Evolutionary conservation across 2,888 invertebrate genomes (phyloP).

Genomic region (Patella ulyssiponensis): DNA sequence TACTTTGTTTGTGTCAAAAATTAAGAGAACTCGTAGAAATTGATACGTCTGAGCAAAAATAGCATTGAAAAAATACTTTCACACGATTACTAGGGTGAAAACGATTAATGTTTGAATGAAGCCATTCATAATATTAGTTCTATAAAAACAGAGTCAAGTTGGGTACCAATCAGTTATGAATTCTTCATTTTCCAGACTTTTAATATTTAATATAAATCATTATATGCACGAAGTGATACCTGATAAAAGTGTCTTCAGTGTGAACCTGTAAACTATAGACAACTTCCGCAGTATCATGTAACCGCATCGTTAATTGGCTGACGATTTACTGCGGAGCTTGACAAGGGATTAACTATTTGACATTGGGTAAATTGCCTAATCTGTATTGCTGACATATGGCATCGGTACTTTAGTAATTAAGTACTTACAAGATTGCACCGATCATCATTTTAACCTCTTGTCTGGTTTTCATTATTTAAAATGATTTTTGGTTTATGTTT

Average conservation of each 20-base stretch:
- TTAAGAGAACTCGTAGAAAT: too few relatives aligned
- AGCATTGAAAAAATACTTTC: too few relatives aligned
- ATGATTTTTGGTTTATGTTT: too few relatives aligned
- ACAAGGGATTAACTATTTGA: neutral
- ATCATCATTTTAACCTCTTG: too few relatives aligned
- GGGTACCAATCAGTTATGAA: neutral
- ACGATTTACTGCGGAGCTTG: constrained; percentile 4
- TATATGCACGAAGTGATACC: neutral
- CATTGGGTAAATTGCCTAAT: neutral
- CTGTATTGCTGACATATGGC: neutral
- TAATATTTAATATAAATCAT: neutral
- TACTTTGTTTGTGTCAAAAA: too few relatives aligned
- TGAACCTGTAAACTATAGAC: constrained; percentile 3
- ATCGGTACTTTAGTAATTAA: too few relatives aligned
- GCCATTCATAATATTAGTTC: too few relatives aligned
- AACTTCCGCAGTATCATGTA: constrained; percentile 9
- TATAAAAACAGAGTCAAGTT: neutral
- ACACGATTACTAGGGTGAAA: too few relatives aligned
- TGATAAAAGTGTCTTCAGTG: neutral
- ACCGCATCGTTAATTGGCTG: neutral
- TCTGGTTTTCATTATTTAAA: too few relatives aligned
- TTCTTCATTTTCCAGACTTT: neutral
- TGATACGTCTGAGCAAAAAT: too few relatives aligned
- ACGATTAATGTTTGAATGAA: too few relatives aligned
- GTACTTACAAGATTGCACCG: too few relatives aligned